Percentiles rank a stretch among this genome's conserved stretches.
Conservation (phyloP, 2,888 invertebrate species). For the Acronicta psi region DNA sequence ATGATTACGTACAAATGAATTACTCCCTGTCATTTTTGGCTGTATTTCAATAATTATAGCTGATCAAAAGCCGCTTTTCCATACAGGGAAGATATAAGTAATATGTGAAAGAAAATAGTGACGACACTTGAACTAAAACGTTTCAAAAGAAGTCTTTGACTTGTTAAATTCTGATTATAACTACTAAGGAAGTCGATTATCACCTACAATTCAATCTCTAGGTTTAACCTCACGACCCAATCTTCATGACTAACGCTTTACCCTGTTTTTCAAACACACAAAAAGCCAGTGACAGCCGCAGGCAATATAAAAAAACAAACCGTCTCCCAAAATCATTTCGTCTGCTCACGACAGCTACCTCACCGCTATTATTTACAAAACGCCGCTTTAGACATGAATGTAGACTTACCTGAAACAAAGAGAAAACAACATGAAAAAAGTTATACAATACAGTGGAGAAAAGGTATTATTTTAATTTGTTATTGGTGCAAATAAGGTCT, state of each 20-base stretch:
- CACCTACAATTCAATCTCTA: not conserved
- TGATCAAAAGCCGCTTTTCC: too few species aligned
- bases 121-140: too few species aligned
- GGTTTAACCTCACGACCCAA: constrained; percentile 43
- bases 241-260: constrained; percentile 17
- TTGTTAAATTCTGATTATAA: not conserved
- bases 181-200: not conserved
- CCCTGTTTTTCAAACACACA: constrained; percentile 3
- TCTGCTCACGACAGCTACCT: constrained; percentile 49
- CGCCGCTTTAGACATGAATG: constrained; percentile 58
- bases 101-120: too few species aligned
- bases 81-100: too few species aligned
- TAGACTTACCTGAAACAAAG: constrained; percentile 80
- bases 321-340: constrained; percentile 40
- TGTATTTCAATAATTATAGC: too few species aligned
- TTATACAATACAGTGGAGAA: constrained; percentile 63
- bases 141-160: too few species aligned
- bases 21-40: too few species aligned
- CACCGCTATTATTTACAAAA: constrained; percentile 60
- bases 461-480: too few species aligned
- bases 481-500: not conserved
- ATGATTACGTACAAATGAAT: too few species aligned
- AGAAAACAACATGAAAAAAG: constrained; percentile 64
- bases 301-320: constrained; percentile 17
- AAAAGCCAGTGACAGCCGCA: constrained; percentile 3